Conservation (phyloP, 2,888 invertebrate species). For the Drosophila austrosaltans region DNA sequence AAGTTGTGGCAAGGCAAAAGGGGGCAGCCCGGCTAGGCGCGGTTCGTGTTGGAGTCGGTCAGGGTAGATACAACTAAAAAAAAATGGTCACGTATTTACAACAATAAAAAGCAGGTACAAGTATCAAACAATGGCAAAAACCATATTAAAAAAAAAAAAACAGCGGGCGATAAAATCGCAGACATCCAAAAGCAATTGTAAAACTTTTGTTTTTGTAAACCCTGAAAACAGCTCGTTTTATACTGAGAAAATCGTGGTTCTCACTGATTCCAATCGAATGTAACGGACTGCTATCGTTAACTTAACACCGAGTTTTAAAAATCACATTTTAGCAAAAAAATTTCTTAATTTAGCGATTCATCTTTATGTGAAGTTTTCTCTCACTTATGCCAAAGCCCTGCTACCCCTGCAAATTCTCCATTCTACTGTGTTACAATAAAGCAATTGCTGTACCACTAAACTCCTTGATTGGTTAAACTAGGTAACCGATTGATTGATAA, state of each 20-base stretch:
- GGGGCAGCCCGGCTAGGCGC: conserved; percentile 11
- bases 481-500: background rate
- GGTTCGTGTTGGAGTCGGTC: background rate
- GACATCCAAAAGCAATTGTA: background rate
- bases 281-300: no score
- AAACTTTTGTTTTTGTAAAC: background rate
- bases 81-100: conserved; percentile 46
- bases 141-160: conserved; percentile 13
- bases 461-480: background rate
- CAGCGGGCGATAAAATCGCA: conserved; percentile 4
- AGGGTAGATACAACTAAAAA: conserved; percentile 39
- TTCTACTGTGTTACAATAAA: no score
- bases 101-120: conserved; percentile 18
- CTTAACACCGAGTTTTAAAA: no score
- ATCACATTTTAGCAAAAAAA: no score
- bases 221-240: background rate
- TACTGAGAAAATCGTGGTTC: background rate
- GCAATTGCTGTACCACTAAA: no score
- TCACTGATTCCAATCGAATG: background rate
- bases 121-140: conserved; percentile 25
- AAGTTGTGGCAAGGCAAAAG: conserved; percentile 1
- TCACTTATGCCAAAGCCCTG: no score
- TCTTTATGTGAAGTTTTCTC: no score
- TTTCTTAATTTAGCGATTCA: no score
- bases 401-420: no score